Conservation (phyloP, 2,797 vertebrate genomes). For the Sebastes oblongus region DNA sequence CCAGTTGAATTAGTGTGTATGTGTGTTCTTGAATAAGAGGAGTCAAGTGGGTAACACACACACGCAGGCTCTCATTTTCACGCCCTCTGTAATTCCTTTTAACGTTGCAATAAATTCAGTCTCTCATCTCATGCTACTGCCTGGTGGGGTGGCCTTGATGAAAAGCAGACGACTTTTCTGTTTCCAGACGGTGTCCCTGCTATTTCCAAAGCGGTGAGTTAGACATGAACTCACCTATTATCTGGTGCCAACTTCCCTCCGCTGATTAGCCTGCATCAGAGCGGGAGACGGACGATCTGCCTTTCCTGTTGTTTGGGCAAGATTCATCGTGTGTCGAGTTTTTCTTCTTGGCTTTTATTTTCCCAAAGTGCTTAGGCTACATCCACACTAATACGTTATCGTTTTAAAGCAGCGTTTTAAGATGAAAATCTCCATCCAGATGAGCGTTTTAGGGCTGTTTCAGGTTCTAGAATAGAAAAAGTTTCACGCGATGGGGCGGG, state of each 20-base stretch:
- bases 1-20: not conserved
- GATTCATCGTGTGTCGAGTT: not conserved
- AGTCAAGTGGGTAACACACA: conserved; percentile 10
- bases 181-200: conserved; percentile 45
- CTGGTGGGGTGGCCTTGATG: conserved; percentile 59
- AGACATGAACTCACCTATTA: conserved; percentile 68
- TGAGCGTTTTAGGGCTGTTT: too few relatives aligned
- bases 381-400: too few relatives aligned
- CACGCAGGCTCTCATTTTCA: conserved; percentile 49
- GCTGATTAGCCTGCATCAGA: conserved; percentile 41
- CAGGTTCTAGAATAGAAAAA: too few relatives aligned
- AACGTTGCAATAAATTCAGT: conserved; percentile 60
- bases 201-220: conserved; percentile 43
- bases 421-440: too few relatives aligned
- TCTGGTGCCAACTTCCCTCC: conserved; percentile 43
- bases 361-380: not conserved
- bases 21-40: conserved; percentile 6
- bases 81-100: conserved; percentile 64
- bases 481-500: too few relatives aligned
- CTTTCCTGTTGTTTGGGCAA: conserved; percentile 2
- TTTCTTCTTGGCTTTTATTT: conserved; percentile 10
- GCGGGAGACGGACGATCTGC: not conserved
- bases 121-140: conserved; percentile 54
- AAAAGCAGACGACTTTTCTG: conserved; percentile 69
- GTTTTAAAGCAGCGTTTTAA: too few relatives aligned